Conservation (phyloP, 2,113 vertebrate genomes). For the Thryonomys swinderianus region DNA sequence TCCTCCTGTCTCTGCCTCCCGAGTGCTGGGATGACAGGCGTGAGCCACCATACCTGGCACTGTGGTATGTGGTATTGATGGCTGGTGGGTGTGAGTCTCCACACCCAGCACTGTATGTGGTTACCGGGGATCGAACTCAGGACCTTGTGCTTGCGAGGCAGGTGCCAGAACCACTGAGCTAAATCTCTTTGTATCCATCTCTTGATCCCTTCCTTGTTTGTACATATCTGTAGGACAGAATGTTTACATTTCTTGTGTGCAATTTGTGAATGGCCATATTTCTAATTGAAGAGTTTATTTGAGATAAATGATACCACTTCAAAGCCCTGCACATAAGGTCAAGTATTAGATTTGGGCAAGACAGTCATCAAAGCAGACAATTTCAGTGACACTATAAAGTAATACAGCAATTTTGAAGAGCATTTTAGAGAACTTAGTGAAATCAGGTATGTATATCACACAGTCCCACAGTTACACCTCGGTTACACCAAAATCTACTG, state of each 20-base stretch:
- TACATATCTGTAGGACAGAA: background rate
- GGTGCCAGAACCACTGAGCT: too few species aligned
- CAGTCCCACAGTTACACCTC: background rate
- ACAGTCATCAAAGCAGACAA: background rate
- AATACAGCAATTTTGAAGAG: background rate
- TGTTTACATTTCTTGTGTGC: background rate
- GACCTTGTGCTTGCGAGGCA: too few species aligned
- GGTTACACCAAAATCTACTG: background rate
- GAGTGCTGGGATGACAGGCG: too few species aligned
- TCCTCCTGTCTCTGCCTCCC: too few species aligned
- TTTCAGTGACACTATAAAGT: background rate
- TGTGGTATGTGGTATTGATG: too few species aligned
- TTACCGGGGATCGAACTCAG: too few species aligned
- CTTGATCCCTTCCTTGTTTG: background rate
- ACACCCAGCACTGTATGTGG: too few species aligned
- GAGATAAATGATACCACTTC: background rate
- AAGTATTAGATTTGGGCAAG: background rate
- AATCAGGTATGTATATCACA: background rate
- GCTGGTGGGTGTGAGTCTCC: too few species aligned
- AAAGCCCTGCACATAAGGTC: background rate
- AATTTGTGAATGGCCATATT: background rate
- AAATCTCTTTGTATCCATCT: too few species aligned
- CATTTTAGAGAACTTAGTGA: background rate
- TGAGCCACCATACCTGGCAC: too few species aligned
- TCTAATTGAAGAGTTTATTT: background rate